Percentiles rank a stretch among this genome's conserved stretches.
Evolutionary conservation across 2,888 invertebrate species (phyloP).

Genomic region (Gnatocerus cornutus): DNA sequence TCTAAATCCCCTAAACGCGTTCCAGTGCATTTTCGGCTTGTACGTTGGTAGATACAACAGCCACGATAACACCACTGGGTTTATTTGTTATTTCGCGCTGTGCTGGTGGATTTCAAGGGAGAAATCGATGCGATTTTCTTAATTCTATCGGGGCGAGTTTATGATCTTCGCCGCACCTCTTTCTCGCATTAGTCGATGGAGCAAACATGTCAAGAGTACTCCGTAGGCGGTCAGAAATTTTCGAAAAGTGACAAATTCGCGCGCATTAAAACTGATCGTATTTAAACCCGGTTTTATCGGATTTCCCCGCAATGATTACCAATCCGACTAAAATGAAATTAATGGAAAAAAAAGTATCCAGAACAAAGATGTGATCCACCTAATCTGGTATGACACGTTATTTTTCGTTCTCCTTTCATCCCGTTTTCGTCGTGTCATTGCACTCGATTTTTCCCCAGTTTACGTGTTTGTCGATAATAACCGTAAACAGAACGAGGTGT

Average conservation of each 20-base stretch:
- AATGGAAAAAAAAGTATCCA: constrained; percentile 9
- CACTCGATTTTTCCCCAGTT: constrained; percentile 11
- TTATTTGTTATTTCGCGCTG: constrained; percentile 56
- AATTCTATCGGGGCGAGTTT: neutral
- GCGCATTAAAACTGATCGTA: too few species aligned
- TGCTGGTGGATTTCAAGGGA: constrained; percentile 35
- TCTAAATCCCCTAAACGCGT: constrained; percentile 54
- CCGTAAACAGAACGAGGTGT: constrained; percentile 35
- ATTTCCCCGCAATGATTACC: constrained; percentile 16
- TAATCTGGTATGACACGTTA: neutral
- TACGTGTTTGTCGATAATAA: constrained; percentile 37
- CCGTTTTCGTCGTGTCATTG: constrained; percentile 6
- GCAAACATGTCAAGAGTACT: constrained; percentile 27
- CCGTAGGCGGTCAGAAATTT: constrained; percentile 17
- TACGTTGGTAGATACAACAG: constrained; percentile 41
- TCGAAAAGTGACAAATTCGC: neutral
- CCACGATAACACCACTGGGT: constrained; percentile 44
- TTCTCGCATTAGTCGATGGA: constrained; percentile 31
- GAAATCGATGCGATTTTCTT: constrained; percentile 29
- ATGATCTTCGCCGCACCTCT: constrained; percentile 21
- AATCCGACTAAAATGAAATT: constrained; percentile 15
- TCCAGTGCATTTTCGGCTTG: constrained; percentile 57
- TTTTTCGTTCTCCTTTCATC: constrained; percentile 3
- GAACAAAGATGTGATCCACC: constrained; percentile 4
- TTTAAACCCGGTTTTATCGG: constrained; percentile 7